These are phyloP conservation scores for Peromyscus aztecus DNA, from an alignment of 2,797 vertebrate species.

Conservation along the genomic window DNA sequence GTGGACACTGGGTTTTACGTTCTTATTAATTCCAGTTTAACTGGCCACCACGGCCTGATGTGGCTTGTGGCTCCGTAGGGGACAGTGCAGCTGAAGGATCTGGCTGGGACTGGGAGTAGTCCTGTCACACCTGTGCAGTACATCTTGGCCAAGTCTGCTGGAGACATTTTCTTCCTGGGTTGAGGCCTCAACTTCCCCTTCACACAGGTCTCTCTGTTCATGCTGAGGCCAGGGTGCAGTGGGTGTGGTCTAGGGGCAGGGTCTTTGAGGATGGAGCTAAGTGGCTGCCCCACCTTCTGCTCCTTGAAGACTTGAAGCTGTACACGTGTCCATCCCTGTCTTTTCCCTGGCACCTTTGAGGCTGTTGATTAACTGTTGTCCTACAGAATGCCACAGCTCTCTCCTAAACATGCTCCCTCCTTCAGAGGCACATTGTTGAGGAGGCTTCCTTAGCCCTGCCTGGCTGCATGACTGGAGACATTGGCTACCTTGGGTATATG, in stretches of 20 bases:
- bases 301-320: background rate
- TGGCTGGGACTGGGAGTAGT: background rate
- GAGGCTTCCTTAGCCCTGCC: background rate
- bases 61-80: background rate
- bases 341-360: background rate
- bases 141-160: background rate
- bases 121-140: background rate
- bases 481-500: accelerated
- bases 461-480: accelerated
- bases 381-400: background rate
- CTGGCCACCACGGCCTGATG: background rate
- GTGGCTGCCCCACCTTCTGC: accelerated
- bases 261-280: background rate
- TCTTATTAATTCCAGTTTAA: background rate
- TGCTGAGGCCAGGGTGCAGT: accelerated
- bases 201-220: too few relatives aligned
- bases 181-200: background rate
- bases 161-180: background rate
- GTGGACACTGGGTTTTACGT: background rate
- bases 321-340: background rate
- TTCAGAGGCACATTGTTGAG: background rate
- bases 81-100: too few relatives aligned
- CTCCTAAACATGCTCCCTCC: background rate
- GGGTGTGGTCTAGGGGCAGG: background rate
- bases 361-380: background rate